Evolutionary conservation across 2,797 vertebrate genomes (phyloP), one percentile per base, ranked within the genome.

Genomic region (Tragelaphus eurycerus): DNA sequence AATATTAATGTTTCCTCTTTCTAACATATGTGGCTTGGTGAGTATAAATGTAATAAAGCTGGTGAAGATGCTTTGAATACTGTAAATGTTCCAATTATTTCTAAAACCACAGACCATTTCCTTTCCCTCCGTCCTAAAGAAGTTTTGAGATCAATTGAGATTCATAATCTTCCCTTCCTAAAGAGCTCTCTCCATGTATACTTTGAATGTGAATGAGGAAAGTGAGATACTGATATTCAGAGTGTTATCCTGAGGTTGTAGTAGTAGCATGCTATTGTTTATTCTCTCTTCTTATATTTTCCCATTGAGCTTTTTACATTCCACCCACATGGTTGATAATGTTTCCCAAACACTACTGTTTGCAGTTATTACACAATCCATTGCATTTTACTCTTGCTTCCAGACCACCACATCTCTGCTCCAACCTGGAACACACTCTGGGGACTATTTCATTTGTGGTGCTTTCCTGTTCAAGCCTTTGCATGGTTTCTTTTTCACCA

Each of bases 401-500:
- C 67, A 87, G 64, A 50, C 60, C 9, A 0, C 43, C 14, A 31
- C 0, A 0, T 93, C 74, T 64, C 81, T 81, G 83, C 21, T 87
- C 59, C n/a, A 21, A 29, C 82, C 83, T 96, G 88, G 67, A 93
- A 60, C 6, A 23, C 59, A 43, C 90, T 25, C 50, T 54, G 86
- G 84, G 54, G 86, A 90, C 27, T 60, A 43, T 88, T 96, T 86
- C 78, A 57, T 67, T 89, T 27, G 50, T 62, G 84, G 34, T 0
- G 16, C 25, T 52, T 89, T 96, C 78, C 64, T 94, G 48, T 55
- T 74, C 21, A 93, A 93, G 95, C 21, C 76, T 90, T 86, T 92
- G 79, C 46, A 84, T 96, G 31, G 48, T 38, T 96, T 94, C 89
- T 90, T 95, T 89, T 83, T 78, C 31, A 78, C 8, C 87, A 54